Percentiles rank a stretch among this genome's conserved stretches.
These are phyloP conservation scores for Spheniscus mendiculus DNA, from an alignment of 2,113 vertebrate genomes.

Conservation along the genomic window DNA sequence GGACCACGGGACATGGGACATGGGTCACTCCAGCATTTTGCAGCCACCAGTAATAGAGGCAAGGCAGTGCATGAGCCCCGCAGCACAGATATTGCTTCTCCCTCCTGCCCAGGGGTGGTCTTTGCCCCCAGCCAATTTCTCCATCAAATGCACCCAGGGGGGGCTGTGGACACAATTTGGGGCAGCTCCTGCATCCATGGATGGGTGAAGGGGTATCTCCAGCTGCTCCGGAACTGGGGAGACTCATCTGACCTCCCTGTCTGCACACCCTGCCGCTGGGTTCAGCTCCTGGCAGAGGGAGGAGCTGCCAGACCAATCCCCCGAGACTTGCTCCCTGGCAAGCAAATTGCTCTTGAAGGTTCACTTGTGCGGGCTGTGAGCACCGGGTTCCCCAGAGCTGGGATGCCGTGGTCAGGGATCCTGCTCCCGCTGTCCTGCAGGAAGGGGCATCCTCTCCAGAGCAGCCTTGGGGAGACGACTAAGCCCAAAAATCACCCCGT, in stretches of 20 bases:
- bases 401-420: accelerated
- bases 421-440: accelerated
- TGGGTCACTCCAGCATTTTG: background rate
- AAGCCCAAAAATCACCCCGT: accelerated
- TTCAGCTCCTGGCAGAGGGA: background rate
- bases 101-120: background rate
- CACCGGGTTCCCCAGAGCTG: accelerated
- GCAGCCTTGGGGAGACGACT: background rate
- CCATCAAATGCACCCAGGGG: background rate
- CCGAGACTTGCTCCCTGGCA: background rate
- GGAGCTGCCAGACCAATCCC: background rate
- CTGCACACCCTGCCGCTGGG: background rate
- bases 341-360: background rate
- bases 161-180: too few species aligned
- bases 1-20: background rate
- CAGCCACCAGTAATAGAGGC: background rate
- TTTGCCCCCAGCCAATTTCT: background rate
- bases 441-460: background rate
- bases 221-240: background rate
- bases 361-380: accelerated
- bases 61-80: accelerated
- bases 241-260: accelerated
- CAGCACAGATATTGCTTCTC: background rate
- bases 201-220: background rate
- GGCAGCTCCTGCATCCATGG: background rate